Percentiles rank a stretch among this genome's conserved stretches.
Conservation (phyloP, 1,140 invertebrate genomes). For the Saccostrea echinata region DNA sequence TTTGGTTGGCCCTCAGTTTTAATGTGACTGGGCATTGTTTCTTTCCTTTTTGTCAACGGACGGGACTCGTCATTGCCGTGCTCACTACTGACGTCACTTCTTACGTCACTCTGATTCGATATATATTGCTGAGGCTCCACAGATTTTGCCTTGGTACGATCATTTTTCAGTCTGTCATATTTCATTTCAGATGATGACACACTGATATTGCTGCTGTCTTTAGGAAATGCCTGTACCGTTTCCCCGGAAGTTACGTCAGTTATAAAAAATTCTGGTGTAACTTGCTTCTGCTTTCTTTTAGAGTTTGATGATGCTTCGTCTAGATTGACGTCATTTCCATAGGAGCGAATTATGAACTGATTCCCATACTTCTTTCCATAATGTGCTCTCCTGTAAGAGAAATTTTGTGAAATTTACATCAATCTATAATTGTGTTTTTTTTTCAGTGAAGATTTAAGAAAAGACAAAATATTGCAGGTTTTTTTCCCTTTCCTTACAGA, state of each 20-base stretch:
- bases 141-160: neutral
- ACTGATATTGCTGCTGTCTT: conserved; percentile 12
- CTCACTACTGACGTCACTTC: conserved; percentile 22
- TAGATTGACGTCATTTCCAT: conserved; percentile 6
- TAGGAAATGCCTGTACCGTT: neutral
- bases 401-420: too few species aligned
- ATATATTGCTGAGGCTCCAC: conserved; percentile 1
- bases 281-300: neutral
- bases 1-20: neutral
- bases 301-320: neutral
- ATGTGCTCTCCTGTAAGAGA: neutral
- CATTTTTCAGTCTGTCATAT: conserved; percentile 10
- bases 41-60: neutral
- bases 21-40: neutral
- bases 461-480: too few species aligned
- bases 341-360: conserved; percentile 31
- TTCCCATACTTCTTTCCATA: conserved; percentile 30
- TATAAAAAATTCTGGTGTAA: neutral
- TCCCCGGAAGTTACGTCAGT: neutral
- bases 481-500: too few species aligned
- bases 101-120: conserved; percentile 1
- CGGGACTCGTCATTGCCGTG: neutral
- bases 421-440: too few species aligned
- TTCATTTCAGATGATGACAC: conserved; percentile 4
- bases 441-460: neutral